phyloP scores from a whole-genome alignment of 1,140 invertebrate genomes.

The Centruroides vittatus region DNA sequence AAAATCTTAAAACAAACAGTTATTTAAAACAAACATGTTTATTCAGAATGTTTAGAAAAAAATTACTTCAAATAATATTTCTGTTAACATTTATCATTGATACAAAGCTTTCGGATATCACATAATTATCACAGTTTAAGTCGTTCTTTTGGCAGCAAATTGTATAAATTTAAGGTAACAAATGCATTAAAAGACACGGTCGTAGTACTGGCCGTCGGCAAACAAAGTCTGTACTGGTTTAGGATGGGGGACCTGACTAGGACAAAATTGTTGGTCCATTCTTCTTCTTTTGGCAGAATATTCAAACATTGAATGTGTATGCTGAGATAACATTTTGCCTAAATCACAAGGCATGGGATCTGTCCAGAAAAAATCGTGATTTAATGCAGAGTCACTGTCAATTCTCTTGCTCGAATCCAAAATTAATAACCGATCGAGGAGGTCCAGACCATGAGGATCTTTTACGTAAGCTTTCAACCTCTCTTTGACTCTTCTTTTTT shows the following conservation, averaged over 20 bases:
- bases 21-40: no score
- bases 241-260: conserved; percentile 18
- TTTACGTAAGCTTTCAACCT: conserved; percentile 61
- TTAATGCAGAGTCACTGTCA: conserved; percentile 82
- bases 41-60: no score
- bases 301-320: conserved; percentile 92
- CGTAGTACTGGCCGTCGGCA: no score
- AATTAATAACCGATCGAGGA: conserved; percentile 81
- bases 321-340: conserved; percentile 81
- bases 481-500: conserved; percentile 83
- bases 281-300: conserved; percentile 64
- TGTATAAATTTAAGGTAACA: no score
- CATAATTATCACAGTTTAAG: no score
- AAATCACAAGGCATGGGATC: conserved; percentile 89
- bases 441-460: conserved; percentile 79
- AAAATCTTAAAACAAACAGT: no score
- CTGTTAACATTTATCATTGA: no score
- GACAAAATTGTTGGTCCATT: conserved; percentile 15
- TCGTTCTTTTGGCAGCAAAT: no score
- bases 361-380: conserved; percentile 97
- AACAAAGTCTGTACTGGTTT: conserved; percentile 24
- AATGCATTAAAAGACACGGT: no score
- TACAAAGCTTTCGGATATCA: no score
- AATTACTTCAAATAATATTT: no score
- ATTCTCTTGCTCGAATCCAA: conserved; percentile 82